Conservation (phyloP, 2,113 vertebrate species). For the Delphinus delphis region DNA sequence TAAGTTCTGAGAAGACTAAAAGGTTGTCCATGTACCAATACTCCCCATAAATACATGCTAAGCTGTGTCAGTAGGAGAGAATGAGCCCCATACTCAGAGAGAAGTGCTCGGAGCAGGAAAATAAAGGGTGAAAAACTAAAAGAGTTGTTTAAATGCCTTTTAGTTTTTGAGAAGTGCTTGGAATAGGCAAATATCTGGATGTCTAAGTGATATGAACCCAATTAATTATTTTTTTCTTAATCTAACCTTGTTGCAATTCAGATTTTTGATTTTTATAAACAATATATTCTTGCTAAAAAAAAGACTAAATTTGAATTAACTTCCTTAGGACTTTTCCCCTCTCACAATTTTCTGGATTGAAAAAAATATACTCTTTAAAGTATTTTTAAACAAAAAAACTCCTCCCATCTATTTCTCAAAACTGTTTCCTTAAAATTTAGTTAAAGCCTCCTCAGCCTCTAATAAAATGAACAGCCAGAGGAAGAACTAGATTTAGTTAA, state of each 20-base stretch:
- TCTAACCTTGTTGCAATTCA: neutral
- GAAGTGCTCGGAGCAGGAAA: neutral
- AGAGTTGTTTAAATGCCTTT: neutral
- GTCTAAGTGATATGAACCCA: fast-evolving
- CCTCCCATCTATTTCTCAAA: neutral
- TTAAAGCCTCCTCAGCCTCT: neutral
- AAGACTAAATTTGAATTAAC: neutral
- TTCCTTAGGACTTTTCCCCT: neutral
- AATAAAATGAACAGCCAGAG: neutral
- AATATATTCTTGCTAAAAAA: neutral
- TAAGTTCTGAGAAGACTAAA: neutral
- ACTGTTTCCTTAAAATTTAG: neutral
- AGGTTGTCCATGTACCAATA: neutral
- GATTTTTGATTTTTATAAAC: neutral
- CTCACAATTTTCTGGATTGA: neutral
- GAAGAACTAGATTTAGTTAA: neutral
- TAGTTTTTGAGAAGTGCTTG: neutral
- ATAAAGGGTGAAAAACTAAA: neutral
- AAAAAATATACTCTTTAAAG: neutral
- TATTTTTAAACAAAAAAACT: neutral
- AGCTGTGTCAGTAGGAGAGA: neutral
- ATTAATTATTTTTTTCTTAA: neutral
- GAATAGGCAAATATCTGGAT: neutral
- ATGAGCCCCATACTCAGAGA: neutral
- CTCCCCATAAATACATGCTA: neutral